Conservation (phyloP, 2,113 vertebrate genomes). For the Hiodon tergisus region DNA sequence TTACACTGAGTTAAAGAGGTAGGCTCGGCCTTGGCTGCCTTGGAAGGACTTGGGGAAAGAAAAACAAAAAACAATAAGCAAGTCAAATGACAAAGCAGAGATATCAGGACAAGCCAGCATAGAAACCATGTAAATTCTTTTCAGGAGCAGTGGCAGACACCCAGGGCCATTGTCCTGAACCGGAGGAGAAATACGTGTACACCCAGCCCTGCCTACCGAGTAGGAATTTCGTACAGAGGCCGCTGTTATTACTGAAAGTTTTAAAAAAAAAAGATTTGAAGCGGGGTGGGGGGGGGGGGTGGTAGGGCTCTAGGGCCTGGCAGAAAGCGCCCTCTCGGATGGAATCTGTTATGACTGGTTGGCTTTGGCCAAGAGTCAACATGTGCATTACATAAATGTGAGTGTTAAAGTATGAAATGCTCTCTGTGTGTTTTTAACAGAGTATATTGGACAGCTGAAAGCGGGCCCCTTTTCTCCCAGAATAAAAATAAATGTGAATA, state of each 20-base stretch:
- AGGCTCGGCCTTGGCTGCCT: conserved; percentile 96
- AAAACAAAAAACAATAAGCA: background rate
- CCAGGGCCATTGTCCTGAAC: background rate
- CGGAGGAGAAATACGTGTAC: background rate
- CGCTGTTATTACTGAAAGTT: too few relatives aligned
- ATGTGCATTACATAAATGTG: conserved; percentile 20
- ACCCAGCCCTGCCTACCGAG: background rate
- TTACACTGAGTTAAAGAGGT: conserved; percentile 99
- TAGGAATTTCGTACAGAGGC: background rate
- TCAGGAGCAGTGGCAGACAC: background rate
- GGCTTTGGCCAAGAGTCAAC: conserved; percentile 10
- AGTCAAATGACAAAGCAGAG: conserved; percentile 22
- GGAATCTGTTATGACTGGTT: background rate
- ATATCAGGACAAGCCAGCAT: background rate
- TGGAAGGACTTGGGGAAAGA: conserved; percentile 84
- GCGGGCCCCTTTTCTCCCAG: background rate
- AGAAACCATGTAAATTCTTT: background rate
- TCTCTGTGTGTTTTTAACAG: conserved; percentile 17
- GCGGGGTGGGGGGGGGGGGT: background rate
- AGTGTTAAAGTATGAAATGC: conserved; percentile 19
- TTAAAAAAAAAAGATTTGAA: background rate
- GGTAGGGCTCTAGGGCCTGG: conserved; percentile 5
- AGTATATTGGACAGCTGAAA: background rate
- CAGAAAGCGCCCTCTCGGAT: background rate
- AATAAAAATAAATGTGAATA: conserved; percentile 2